Evolutionary conservation across 2,888 invertebrate species (phyloP).

Genomic region (Synanthedon myopaeformis): DNA sequence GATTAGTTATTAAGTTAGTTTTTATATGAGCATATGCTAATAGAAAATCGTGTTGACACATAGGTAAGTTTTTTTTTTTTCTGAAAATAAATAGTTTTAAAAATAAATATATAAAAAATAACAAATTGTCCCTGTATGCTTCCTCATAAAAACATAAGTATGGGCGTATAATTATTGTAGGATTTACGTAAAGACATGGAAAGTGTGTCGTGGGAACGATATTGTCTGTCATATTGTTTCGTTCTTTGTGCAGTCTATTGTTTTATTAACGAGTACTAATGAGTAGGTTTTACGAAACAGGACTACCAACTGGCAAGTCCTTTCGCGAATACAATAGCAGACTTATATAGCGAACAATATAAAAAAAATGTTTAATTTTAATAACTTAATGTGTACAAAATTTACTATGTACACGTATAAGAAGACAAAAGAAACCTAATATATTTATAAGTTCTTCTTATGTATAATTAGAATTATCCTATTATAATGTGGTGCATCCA

Average conservation of each 20-base stretch:
- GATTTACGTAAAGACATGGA: conserved; percentile 63
- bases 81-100: no score
- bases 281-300: conserved; percentile 17
- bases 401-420: background rate
- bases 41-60: no score
- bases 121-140: background rate
- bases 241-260: background rate
- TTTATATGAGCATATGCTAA: no score
- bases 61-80: no score
- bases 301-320: conserved; percentile 42
- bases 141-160: conserved; percentile 7
- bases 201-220: conserved; percentile 59
- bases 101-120: no score
- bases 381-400: background rate
- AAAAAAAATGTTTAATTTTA: background rate
- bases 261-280: conserved; percentile 11
- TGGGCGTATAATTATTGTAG: conserved; percentile 48
- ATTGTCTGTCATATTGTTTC: conserved; percentile 28
- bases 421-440: background rate
- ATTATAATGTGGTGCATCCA: no score
- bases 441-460: background rate
- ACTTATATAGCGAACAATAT: conserved; percentile 14
- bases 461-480: no score
- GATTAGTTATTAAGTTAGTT: no score
- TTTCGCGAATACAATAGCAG: conserved; percentile 46